Conservation (phyloP, 2,113 vertebrate genomes). For the Himantopus leucocephalus region DNA sequence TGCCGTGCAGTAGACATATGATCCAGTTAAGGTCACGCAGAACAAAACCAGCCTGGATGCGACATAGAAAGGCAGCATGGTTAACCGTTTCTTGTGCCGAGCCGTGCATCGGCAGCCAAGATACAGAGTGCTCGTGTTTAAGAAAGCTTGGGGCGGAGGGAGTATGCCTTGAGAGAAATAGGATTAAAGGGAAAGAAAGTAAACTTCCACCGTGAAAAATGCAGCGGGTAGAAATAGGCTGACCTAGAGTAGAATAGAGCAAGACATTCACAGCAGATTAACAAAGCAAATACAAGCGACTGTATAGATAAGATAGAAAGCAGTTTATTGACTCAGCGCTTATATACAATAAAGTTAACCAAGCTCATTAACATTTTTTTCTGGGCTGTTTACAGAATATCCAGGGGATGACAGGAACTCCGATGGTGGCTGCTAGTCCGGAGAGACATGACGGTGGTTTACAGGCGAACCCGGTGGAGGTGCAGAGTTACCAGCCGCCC, state of each 20-base stretch:
- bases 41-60: not conserved
- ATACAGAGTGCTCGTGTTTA: not conserved
- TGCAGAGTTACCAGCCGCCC: conserved; percentile 98
- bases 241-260: conserved; percentile 48
- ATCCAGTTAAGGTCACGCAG: conserved; percentile 24
- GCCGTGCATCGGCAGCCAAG: not conserved
- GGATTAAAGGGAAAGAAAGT: conserved; percentile 64
- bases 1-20: not conserved
- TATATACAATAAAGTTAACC: conserved; percentile 67
- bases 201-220: conserved; percentile 63
- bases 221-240: conserved; percentile 37
- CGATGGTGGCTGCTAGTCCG: conserved; percentile 97
- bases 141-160: not conserved
- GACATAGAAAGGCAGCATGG: not conserved
- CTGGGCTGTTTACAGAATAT: conserved; percentile 88
- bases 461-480: conserved; percentile 96
- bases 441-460: conserved; percentile 97
- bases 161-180: not conserved
- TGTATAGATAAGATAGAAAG: conserved; percentile 77
- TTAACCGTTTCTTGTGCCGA: not conserved
- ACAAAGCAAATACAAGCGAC: conserved; percentile 70
- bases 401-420: conserved; percentile 98
- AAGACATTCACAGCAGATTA: conserved; percentile 66
- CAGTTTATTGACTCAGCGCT: conserved; percentile 71
- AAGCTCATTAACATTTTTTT: conserved; percentile 71